Evolutionary conservation across 2,113 vertebrate genomes (phyloP).

Genomic region (Miniopterus natalensis): DNA sequence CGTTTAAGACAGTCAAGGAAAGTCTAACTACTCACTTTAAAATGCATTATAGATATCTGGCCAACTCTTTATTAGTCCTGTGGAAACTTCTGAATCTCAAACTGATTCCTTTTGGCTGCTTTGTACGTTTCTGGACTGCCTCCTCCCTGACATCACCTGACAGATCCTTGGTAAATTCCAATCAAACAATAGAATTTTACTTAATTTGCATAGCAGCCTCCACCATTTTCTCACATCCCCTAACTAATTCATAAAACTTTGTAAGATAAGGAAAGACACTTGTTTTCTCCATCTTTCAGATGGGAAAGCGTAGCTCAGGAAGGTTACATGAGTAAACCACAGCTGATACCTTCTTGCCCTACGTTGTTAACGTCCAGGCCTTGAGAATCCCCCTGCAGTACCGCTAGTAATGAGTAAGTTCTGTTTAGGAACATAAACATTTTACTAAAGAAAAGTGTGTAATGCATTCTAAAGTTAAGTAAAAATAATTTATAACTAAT

Average conservation of each 20-base stretch:
- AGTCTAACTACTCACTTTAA: conserved; percentile 30
- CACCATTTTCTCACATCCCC: neutral
- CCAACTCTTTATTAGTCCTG: neutral
- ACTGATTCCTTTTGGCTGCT: neutral
- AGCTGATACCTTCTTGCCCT: accelerated
- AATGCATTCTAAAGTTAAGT: neutral
- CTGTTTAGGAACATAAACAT: neutral
- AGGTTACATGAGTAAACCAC: neutral
- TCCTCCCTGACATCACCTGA: neutral
- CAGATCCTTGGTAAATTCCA: neutral
- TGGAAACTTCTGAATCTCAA: neutral
- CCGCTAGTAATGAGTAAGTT: neutral
- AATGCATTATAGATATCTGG: neutral
- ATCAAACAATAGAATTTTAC: neutral
- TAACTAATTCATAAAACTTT: neutral
- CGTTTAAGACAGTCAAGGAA: conserved; percentile 6
- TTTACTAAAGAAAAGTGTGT: conserved; percentile 13
- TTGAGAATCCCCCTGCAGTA: neutral
- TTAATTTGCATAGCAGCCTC: neutral
- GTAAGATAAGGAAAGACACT: neutral
- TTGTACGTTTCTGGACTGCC: neutral
- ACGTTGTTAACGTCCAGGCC: neutral
- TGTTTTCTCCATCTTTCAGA: neutral
- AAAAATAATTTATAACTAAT: neutral
- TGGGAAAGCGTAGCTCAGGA: neutral